Evolutionary conservation across 2,888 invertebrate species (phyloP).

Genomic region (Eupithecia abbreviata): DNA sequence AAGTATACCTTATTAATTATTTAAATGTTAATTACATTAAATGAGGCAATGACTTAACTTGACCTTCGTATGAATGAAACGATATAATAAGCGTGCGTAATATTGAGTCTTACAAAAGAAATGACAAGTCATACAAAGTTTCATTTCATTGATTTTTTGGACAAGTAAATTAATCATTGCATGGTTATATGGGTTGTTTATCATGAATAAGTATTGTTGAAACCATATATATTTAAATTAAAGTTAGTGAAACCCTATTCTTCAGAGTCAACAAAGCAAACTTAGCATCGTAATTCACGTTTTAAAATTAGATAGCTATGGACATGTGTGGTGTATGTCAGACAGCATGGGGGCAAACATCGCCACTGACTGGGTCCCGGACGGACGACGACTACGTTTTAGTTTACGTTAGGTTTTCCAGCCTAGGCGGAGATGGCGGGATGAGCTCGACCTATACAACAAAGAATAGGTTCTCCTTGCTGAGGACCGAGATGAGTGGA

Average conservation of each 20-base stretch:
- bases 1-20: constrained; percentile 4
- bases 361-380: too few relatives aligned
- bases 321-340: too few relatives aligned
- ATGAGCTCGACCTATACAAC: too few relatives aligned
- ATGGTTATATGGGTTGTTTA: neutral
- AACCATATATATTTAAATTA: too few relatives aligned
- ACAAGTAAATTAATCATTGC: neutral
- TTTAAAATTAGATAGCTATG: neutral
- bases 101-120: constrained; percentile 21
- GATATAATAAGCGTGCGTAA: constrained; percentile 19
- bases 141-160: neutral
- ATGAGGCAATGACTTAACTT: constrained; percentile 31
- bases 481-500: too few relatives aligned
- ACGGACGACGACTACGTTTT: too few relatives aligned
- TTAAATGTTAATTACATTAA: constrained; percentile 32
- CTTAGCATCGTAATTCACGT: neutral
- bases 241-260: too few relatives aligned
- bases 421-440: too few relatives aligned
- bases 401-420: too few relatives aligned
- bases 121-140: neutral
- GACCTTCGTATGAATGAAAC: constrained; percentile 26
- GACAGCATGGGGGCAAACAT: too few relatives aligned
- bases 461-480: too few relatives aligned
- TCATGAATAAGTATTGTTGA: too few relatives aligned
- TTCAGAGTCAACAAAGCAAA: neutral